Base-by-base conservation (phyloP, 2,888 invertebrate genomes). In the Glyphotaelius pellucidus region DNA sequence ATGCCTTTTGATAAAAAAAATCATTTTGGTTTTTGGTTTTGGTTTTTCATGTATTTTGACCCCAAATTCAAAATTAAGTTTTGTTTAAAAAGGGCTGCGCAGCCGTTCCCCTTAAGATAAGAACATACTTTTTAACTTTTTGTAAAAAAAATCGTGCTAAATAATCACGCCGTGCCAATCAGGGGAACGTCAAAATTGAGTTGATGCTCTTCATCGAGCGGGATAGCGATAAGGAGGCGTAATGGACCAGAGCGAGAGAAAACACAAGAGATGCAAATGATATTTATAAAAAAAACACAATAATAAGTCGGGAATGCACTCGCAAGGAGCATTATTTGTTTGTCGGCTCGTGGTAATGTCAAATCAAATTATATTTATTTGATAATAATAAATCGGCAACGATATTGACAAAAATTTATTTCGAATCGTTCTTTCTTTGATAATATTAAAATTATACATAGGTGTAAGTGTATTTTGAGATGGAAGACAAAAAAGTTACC, bases 261-360 rank as follows among this genome's bases (percentile, higher is more conserved):
- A 14, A 67, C 15, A 67, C 32, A 67, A 87, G 31, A 32, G 87
- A 87, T 35, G 87, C 87, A 87, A 87, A 52, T 87, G 67, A 87
- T 67, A 83, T 32, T 25, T n/a, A 90, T 42, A 90, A 87, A 91
- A n/a, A 91, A 38, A 87, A 47, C 80, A 90, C 35, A 91, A 91
- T 87, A 91, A 47, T 47, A 52, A 91, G 84, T 79, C 42, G 25
- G 30, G 85, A 91, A 91, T 88, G 80, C 88, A 81, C 88, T 88
- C 86, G 30, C 67, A 81, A 91, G 86, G 81, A 81, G 92, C 86
- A 90, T 90, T 92, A 92, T 92, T 92, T 92, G 92, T 92, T 92
- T 90, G 85, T 90, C 35, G 52, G 67, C n/a, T 80, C 92, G 87
- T 14, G 7, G 87, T 35, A 87, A 52, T 38, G 83, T 90, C 12